phyloP scores from a whole-genome alignment of 2,888 invertebrate genomes.

The Plagiodera versicolora region DNA sequence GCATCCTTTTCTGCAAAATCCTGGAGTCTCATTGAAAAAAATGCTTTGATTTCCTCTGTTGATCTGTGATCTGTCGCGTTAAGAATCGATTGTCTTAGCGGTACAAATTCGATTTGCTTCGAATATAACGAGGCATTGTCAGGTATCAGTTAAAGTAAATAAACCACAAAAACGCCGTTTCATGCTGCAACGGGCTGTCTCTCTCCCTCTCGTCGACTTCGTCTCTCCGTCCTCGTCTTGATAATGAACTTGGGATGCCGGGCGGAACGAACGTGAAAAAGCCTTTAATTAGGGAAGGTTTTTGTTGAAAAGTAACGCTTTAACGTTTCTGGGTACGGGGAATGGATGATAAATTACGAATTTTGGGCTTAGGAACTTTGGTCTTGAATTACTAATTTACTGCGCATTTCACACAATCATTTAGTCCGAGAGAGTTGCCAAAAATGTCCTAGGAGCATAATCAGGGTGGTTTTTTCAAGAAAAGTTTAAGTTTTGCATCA shows the following conservation, averaged over 20 bases:
- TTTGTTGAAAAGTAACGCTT: conserved; percentile 36
- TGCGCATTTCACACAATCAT: neutral
- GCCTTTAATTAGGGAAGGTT: conserved; percentile 48
- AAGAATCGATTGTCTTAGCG: conserved; percentile 51
- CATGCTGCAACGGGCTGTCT: conserved; percentile 23
- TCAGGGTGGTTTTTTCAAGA: too few species aligned
- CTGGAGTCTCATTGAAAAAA: neutral
- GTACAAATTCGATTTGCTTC: conserved; percentile 49
- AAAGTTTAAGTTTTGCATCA: too few species aligned
- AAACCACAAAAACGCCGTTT: conserved; percentile 41
- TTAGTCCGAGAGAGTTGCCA: too few species aligned
- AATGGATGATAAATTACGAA: neutral
- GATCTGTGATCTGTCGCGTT: conserved; percentile 44
- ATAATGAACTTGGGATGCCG: conserved; percentile 51
- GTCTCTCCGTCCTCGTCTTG: conserved; percentile 28
- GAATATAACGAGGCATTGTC: conserved; percentile 48
- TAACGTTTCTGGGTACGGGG: conserved; percentile 24
- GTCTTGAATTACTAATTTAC: neutral
- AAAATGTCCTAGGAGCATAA: too few species aligned
- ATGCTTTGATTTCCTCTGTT: conserved; percentile 47
- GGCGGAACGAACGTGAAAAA: conserved; percentile 49
- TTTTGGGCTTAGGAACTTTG: neutral
- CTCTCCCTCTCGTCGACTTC: conserved; percentile 12
- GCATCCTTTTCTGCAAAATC: neutral
- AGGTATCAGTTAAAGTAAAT: conserved; percentile 46